phyloP scores from a whole-genome alignment of 2,888 invertebrate genomes.

The Notodonta ziczac region DNA sequence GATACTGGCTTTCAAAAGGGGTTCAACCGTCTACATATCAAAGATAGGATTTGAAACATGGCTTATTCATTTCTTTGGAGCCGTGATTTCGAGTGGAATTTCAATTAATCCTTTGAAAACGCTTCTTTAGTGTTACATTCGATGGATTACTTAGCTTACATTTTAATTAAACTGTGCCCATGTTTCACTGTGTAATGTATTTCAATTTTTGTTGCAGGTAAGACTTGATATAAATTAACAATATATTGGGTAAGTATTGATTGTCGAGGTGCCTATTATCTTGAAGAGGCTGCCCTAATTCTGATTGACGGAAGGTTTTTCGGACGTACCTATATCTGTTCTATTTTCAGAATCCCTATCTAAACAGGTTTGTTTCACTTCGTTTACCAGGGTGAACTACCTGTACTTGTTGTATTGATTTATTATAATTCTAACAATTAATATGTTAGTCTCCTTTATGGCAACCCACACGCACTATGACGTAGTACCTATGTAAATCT shows the following conservation, averaged over 20 bases:
- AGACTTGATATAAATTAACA: conserved; percentile 31
- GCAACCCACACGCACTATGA: too few relatives aligned
- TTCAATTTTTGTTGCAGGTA: conserved; percentile 57
- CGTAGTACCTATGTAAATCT: conserved; percentile 20
- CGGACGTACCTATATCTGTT: too few relatives aligned
- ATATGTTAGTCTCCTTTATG: too few relatives aligned
- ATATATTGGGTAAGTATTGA: conserved; percentile 19
- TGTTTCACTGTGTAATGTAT: conserved; percentile 13
- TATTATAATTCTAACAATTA: too few relatives aligned
- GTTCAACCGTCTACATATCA: conserved; percentile 13
- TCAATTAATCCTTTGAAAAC: conserved; percentile 5
- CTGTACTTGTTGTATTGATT: too few relatives aligned
- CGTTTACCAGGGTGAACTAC: not conserved
- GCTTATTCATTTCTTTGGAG: conserved; percentile 7
- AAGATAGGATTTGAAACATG: conserved; percentile 10
- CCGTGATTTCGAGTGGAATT: conserved; percentile 4
- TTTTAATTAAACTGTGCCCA: conserved; percentile 6
- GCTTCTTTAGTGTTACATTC: not conserved
- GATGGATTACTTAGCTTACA: conserved; percentile 9
- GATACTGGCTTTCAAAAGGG: conserved; percentile 10
- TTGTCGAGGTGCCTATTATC: too few relatives aligned
- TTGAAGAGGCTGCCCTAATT: too few relatives aligned
- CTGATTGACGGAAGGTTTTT: too few relatives aligned
- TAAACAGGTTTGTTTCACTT: too few relatives aligned
- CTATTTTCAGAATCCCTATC: too few relatives aligned